These are phyloP conservation scores for Pteruthius melanotis DNA, from an alignment of 2,113 vertebrate species.

Conservation along the genomic window DNA sequence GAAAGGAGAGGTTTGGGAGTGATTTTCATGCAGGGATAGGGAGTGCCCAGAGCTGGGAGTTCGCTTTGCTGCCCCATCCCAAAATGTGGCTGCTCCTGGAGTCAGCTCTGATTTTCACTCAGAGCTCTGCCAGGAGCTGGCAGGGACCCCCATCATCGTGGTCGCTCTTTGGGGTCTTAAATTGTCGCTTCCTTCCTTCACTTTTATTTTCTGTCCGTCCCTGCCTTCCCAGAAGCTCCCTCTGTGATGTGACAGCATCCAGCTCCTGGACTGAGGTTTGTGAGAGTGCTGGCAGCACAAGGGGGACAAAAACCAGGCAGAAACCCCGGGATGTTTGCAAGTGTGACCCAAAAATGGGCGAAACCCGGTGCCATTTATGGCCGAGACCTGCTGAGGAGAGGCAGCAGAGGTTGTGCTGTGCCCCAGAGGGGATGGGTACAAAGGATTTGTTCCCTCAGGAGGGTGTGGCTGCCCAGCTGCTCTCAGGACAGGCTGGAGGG, in stretches of 20 bases:
- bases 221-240: not conserved
- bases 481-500: not conserved
- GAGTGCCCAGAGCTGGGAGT: not conserved
- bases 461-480: not conserved
- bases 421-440: not conserved
- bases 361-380: not conserved
- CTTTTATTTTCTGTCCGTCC: not conserved
- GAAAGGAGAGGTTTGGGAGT: not conserved
- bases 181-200: accelerated
- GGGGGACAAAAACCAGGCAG: not conserved
- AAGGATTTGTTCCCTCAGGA: not conserved
- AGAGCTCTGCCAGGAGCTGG: not conserved
- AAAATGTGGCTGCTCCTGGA: accelerated
- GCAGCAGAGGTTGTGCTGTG: not conserved
- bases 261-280: not conserved
- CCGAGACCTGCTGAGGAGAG: not conserved
- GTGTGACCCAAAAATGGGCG: not conserved
- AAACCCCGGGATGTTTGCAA: not conserved
- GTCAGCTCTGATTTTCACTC: not conserved
- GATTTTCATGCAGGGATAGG: accelerated
- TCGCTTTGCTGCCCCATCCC: not conserved
- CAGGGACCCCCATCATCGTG: accelerated
- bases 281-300: not conserved
- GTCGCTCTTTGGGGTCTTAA: not conserved
- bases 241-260: not conserved